Base-by-base conservation (phyloP, 2,888 invertebrate species). In the Maniola hyperantus region DNA sequence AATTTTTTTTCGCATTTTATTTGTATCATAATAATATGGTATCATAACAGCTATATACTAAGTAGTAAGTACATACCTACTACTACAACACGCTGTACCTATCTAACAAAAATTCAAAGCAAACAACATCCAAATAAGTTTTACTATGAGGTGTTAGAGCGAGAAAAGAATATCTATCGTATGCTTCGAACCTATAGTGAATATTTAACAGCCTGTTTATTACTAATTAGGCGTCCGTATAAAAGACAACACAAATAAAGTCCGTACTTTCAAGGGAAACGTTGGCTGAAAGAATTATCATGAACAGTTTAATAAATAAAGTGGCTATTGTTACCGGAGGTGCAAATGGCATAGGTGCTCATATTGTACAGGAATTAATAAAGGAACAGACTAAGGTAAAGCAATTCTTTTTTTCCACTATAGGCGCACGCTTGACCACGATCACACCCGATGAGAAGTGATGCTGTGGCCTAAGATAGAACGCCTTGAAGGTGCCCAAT, bases 261-360 rank as follows among this genome's bases (percentile, higher is more conserved):
- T 6, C 44, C n/a, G n/a, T n/a, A 0, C 44, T 44, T 13, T 13
- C 6, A 44, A 44, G 6, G 5, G 11, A n/a, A 44, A 44, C 13
- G 44, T n/a, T 44, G 11, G 44, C n/a, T 51, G 2, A 36, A 0
- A 53, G 6, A 54, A 26, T n/a, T n/a, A 65, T 18, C 15, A 69
- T 69, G 69, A 44, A 48, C 36, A 67, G 20, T 39, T 64, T 67
- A 26, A 26, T 55, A 53, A 69, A 76, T 64, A 79, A 77, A 67
- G 72, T 79, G 0, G 77, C 76, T 15, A 46, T 83, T 0, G 73
- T 83, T 5, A 83, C 83, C 1, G 83, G 83, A 0, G 83, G 76
- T 0, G 80, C 83, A 0, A 77, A 74, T 61, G 81, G 82, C 0
- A 81, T 83, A 5, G 83, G 83, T 10, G 78, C 79, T 10, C 59